phyloP scores from a whole-genome alignment of 2,888 invertebrate species.

The Drosophila colorata region DNA sequence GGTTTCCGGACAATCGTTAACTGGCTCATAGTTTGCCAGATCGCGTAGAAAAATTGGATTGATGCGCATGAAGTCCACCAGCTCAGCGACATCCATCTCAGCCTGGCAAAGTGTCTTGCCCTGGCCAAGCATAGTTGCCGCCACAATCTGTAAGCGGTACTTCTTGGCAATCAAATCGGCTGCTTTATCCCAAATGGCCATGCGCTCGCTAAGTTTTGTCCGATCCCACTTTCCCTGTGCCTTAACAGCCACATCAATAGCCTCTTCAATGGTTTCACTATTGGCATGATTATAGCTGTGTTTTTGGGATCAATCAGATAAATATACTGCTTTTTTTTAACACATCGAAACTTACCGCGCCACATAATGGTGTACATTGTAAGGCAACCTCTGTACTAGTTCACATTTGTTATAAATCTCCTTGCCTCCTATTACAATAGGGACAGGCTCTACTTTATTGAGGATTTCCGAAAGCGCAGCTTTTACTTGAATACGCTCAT shows the following conservation, averaged over 20 bases:
- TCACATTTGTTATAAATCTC: conserved; percentile 90
- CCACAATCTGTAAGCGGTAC: conserved; percentile 94
- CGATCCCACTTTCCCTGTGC: conserved; percentile 95
- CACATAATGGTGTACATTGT: conserved; percentile 92
- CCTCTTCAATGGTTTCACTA: conserved; percentile 91
- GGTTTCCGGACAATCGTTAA: conserved; percentile 90
- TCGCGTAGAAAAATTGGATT: conserved; percentile 93
- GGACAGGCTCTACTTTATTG: conserved; percentile 91
- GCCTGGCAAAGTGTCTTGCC: conserved; percentile 97
- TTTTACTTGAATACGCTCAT: conserved; percentile 91
- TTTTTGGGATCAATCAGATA: background rate
- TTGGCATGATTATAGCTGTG: conserved; percentile 94
- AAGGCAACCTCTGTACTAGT: conserved; percentile 93
- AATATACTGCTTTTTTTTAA: background rate
- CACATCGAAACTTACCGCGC: conserved; percentile 86
- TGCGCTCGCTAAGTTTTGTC: conserved; percentile 91
- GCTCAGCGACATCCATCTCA: conserved; percentile 97
- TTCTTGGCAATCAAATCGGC: conserved; percentile 94
- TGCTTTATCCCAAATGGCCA: conserved; percentile 93
- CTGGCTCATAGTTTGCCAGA: conserved; percentile 93
- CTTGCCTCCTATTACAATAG: conserved; percentile 96
- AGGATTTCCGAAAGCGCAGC: conserved; percentile 89
- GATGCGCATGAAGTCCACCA: conserved; percentile 96
- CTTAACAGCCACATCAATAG: conserved; percentile 91
- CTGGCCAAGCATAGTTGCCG: conserved; percentile 98